Conservation (phyloP, 1,140 invertebrate genomes). For the Ips typographus region DNA sequence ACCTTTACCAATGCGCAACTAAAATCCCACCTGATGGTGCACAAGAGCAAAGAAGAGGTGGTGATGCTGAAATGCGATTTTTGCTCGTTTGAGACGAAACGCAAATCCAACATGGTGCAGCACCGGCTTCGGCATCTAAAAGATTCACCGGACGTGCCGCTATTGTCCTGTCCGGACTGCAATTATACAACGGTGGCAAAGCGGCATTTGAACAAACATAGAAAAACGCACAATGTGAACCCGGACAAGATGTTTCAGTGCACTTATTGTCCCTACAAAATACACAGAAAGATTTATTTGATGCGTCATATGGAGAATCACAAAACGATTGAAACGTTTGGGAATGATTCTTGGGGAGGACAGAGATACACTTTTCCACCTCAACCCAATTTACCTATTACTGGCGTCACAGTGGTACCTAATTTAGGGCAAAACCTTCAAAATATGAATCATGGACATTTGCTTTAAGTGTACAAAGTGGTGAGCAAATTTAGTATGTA, state of each 20-base stretch:
- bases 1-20: conserved; percentile 29
- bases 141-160: conserved; percentile 29
- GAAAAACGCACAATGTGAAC: conserved; percentile 31
- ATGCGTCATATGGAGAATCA: conserved; percentile 34
- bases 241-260: conserved; percentile 34
- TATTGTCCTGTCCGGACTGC: conserved; percentile 28
- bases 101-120: conserved; percentile 30
- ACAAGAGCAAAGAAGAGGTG: conserved; percentile 29
- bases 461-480: background rate
- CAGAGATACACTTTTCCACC: conserved; percentile 30
- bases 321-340: conserved; percentile 21
- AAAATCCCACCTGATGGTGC: conserved; percentile 27
- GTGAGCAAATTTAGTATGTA: background rate
- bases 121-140: conserved; percentile 27
- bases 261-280: conserved; percentile 27
- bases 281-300: conserved; percentile 28
- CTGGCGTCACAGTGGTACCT: conserved; percentile 27
- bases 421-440: conserved; percentile 30
- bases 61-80: conserved; percentile 31
- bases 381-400: conserved; percentile 20
- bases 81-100: conserved; percentile 31
- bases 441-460: conserved; percentile 7
- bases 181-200: conserved; percentile 29
- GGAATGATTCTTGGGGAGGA: conserved; percentile 20
- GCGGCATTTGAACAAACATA: conserved; percentile 30